Base-by-base conservation (phyloP, 2,888 invertebrate species). In the Phengaris alcon region DNA sequence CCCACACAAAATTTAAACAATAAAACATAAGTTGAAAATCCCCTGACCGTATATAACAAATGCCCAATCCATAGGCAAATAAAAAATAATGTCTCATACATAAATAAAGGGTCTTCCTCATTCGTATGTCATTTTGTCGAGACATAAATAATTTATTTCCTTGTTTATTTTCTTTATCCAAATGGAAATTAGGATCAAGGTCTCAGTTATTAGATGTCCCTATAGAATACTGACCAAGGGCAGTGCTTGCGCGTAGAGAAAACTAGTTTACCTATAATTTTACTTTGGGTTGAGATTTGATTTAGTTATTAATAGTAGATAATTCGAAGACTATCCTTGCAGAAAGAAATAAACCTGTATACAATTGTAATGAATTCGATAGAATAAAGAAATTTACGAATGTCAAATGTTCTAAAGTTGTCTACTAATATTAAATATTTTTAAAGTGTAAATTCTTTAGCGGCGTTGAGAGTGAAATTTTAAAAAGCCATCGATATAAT, bases 131-230 rank as follows among this genome's bases (percentile, higher is more conserved):
- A 59, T 59, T 22, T 57, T 35, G 22, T 59, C 10, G 59, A 22
- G 59, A 59, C 59, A 59, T 59, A 59, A 59, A 59, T 59, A 59
- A 59, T 59, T 59, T 59, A 59, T 59, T 59, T 22, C 59, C 22
- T 22, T 59, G 59, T 59, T 59, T 59, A 59, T 59, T 59, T 22
- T 59, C 22, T 22, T 35, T 59, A 59, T 59, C 9, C 22, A 22
- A 59, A 59, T 59, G 59, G 59, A 59, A 22, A 59, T 59, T 22
- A 59, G 59, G 22, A 22, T 59, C 59, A 59, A 59, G 59, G 59
- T 59, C 59, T 57, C 15, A 8, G 15, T 15, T 57, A 22, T 59
- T 10, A 2, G 4, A 10, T 0, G 9, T 10, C 22, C 59, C 59
- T 5, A 10, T 1, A 22, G 59, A 59, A 59, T 22, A 59, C 10